Evolutionary conservation across 2,113 vertebrate genomes (phyloP), one percentile per base, ranked within the genome.

Genomic region (Cynopterus brachyotis): DNA sequence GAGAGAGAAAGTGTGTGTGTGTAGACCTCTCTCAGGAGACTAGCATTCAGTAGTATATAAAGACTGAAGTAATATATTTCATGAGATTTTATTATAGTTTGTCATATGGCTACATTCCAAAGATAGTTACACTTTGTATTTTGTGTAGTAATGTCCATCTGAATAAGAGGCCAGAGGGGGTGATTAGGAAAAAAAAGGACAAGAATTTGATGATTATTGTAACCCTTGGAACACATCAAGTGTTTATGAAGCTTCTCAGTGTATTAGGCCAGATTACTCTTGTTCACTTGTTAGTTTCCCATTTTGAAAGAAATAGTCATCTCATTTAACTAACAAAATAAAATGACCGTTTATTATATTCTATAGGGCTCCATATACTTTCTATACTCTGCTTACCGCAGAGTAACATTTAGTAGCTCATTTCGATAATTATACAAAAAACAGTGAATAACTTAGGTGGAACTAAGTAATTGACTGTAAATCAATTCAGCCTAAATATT

Each of bases 361-460:
- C 97, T 75, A 37, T 37, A 42, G 19, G 11, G 69, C 35, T 88
- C 47, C 26, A 59, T 50, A 8, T 84, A 59, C 22, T 92, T 89
- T 76, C 40, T 53, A 5, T 73, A 32, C 12, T 57, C 6, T 72
- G 6, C 76, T 97, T 17, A 60, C 88, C 53, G 76, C 72, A 76
- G 7, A 81, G 9, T 64, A 72, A 30, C 12, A 79, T 72, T 89
- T 85, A 50, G 82, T 96, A 82, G 35, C 16, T 57, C 60, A 81
- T 67, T 88, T 94, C 84, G 26, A 59, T 69, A 45, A 84, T 81
- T 89, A 89, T 15, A 76, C 1, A 95, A 67, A 95, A 95, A 95
- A 13, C 1, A 76, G 6, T 55, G 15, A 89, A 9, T 72, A 37
- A 75, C 13, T 47, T 64, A 6, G 19, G 12, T 93, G 79, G 26